Evolutionary conservation across 2,797 vertebrate genomes (phyloP).

Genomic region (Tenualosa thibaudeaui): DNA sequence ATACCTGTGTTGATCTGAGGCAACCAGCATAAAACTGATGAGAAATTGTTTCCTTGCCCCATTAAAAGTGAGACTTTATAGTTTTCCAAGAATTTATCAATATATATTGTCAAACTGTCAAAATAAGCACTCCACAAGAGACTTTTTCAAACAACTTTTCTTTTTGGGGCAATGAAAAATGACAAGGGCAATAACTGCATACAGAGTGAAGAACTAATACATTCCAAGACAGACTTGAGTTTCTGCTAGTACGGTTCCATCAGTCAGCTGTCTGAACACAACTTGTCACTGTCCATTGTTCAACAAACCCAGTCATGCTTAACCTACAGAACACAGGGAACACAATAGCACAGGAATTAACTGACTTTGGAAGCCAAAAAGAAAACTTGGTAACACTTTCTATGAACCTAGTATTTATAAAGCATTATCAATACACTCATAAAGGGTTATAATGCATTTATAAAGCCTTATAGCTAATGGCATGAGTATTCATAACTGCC

Average conservation of each 20-base stretch:
- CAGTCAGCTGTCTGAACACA: not conserved
- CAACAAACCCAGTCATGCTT: conserved; percentile 48
- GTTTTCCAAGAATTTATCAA: not conserved
- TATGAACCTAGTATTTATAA: too few species aligned
- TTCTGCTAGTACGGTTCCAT: conserved; percentile 43
- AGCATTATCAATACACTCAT: too few species aligned
- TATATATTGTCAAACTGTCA: not conserved
- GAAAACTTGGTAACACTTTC: not conserved
- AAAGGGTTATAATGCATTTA: too few species aligned
- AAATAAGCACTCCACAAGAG: conserved; percentile 20
- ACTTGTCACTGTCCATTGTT: conserved; percentile 36
- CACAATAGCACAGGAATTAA: conserved; percentile 10
- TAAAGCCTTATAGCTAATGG: too few species aligned
- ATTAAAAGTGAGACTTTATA: not conserved
- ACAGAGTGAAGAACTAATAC: conserved; percentile 61
- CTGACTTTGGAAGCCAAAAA: not conserved
- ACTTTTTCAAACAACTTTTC: conserved; percentile 11
- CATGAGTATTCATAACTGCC: too few species aligned
- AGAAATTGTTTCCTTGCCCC: not conserved
- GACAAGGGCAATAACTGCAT: conserved; percentile 50
- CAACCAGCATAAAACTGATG: not conserved
- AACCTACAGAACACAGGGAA: conserved; percentile 9
- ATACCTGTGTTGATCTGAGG: not conserved
- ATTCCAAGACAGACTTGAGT: conserved; percentile 55
- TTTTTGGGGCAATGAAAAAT: conserved; percentile 48